phyloP scores from a whole-genome alignment of 2,113 vertebrate genomes.

The Myodes glareolus region DNA sequence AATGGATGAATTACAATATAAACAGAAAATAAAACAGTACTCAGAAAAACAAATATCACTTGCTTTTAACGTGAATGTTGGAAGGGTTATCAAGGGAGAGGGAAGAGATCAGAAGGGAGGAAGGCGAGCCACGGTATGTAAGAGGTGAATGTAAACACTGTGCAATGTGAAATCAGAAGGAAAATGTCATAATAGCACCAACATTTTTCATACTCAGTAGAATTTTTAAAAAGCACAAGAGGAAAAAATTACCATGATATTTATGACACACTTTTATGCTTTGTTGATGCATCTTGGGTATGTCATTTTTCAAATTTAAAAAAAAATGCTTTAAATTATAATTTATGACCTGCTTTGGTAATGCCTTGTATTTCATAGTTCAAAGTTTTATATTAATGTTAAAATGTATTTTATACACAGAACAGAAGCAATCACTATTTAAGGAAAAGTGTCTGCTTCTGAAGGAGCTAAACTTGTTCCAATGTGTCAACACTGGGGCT shows the following conservation, averaged over 20 bases:
- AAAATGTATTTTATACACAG: background rate
- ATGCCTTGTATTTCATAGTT: constrained; percentile 13
- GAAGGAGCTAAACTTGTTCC: constrained; percentile 34
- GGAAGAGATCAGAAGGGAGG: background rate
- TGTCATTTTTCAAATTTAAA: constrained; percentile 6
- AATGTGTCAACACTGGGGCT: constrained; percentile 52
- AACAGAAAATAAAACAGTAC: too few relatives aligned
- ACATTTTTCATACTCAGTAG: background rate
- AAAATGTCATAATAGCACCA: background rate
- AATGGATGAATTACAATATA: background rate
- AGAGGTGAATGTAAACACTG: background rate
- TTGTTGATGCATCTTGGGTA: background rate
- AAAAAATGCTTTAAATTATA: constrained; percentile 19
- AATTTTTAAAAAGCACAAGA: background rate
- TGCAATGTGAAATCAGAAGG: background rate
- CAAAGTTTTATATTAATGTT: background rate
- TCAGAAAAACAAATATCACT: background rate
- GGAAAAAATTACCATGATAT: background rate
- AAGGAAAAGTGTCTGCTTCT: background rate
- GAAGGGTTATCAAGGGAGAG: background rate
- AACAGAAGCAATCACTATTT: background rate
- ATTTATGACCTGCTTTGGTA: background rate
- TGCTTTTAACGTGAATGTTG: background rate
- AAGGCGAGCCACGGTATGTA: background rate
- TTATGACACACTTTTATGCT: background rate